These are phyloP conservation scores for Arbacia lixula DNA, from an alignment of 53 echinoderm and acorn worm genomes.

Conservation along the genomic window DNA sequence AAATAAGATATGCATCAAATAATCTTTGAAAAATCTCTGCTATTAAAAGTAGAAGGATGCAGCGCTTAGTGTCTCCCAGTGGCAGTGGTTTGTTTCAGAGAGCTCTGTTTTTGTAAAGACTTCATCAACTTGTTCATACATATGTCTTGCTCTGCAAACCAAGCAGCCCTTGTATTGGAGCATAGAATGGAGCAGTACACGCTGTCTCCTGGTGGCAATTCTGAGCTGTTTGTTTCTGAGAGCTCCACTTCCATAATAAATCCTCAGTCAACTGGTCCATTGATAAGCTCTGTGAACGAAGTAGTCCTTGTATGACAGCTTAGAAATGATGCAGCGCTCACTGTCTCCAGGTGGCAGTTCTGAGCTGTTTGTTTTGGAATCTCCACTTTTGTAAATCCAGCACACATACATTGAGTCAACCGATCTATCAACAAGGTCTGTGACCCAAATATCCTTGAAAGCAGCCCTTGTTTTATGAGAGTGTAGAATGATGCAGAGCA, in stretches of 20 bases:
- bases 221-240: slow-evolving; percentile 19
- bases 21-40: no score
- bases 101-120: no score
- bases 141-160: no score
- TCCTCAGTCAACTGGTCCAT: background rate
- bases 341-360: slow-evolving; percentile 27
- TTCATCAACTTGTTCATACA: no score
- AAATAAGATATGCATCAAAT: no score
- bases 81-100: no score
- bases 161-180: no score
- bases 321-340: background rate
- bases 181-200: no score
- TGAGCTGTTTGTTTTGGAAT: no score
- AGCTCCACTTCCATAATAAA: background rate
- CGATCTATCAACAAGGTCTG: background rate
- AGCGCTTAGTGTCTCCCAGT: no score
- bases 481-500: background rate
- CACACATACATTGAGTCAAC: background rate
- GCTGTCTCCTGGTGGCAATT: slow-evolving; percentile 29
- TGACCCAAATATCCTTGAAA: background rate
- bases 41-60: no score
- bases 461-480: background rate
- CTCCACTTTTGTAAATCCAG: background rate
- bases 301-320: background rate
- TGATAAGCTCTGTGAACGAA: background rate